These are phyloP conservation scores for Nyctibius bracteatus DNA, from an alignment of 2,113 vertebrate species.

Conservation along the genomic window DNA sequence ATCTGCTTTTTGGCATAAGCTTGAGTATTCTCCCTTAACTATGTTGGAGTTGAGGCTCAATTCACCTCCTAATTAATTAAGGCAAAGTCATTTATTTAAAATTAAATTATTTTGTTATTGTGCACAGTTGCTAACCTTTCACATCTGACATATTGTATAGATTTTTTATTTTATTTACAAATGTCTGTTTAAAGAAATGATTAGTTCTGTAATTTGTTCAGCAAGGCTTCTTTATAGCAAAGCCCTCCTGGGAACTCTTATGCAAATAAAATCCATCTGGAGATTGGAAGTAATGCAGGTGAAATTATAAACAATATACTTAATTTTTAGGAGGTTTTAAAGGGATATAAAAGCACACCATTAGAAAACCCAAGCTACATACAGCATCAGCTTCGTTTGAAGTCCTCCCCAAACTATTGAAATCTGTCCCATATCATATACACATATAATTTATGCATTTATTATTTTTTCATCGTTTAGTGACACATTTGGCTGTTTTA, in stretches of 20 bases:
- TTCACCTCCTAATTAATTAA: constrained; percentile 30
- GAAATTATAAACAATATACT: constrained; percentile 34
- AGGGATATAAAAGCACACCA: constrained; percentile 6
- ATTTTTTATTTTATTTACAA: constrained; percentile 5
- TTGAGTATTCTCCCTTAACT: background rate
- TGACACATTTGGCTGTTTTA: background rate
- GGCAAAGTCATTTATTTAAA: background rate
- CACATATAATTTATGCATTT: background rate
- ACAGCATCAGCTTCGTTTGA: background rate
- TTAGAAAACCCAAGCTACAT: constrained; percentile 4
- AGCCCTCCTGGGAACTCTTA: background rate
- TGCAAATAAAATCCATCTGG: constrained; percentile 44
- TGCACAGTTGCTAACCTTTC: background rate
- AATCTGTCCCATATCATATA: background rate
- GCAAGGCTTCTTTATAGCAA: background rate
- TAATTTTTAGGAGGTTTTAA: constrained; percentile 14
- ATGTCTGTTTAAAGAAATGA: background rate
- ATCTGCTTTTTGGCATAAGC: background rate
- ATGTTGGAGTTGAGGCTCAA: background rate
- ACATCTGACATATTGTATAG: background rate
- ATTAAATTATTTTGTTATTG: background rate
- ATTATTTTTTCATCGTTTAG: background rate
- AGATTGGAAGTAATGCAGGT: constrained; percentile 16
- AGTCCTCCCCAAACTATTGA: background rate
- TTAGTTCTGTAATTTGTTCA: background rate